phyloP scores from a whole-genome alignment of 2,113 vertebrate species.

The Lutjanus erythropterus region DNA sequence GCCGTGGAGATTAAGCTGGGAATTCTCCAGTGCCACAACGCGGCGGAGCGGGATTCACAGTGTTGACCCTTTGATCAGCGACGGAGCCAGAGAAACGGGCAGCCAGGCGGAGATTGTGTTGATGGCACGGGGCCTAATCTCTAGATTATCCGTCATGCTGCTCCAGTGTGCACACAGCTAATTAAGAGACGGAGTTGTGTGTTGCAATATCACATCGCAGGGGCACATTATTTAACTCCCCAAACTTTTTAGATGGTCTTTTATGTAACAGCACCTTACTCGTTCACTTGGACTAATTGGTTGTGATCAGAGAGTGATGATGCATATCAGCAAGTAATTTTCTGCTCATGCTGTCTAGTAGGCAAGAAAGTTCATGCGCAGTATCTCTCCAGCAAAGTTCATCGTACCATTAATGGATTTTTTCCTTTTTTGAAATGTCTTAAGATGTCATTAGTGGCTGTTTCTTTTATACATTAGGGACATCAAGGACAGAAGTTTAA shows the following conservation, averaged over 20 bases:
- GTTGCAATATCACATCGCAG: constrained; percentile 43
- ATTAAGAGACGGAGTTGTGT: constrained; percentile 65
- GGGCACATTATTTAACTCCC: constrained; percentile 38
- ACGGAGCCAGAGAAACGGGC: constrained; percentile 41
- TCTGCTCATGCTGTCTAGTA: constrained; percentile 17
- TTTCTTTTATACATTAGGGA: background rate
- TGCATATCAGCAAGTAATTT: constrained; percentile 39
- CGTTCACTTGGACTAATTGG: constrained; percentile 50
- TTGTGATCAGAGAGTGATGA: constrained; percentile 51
- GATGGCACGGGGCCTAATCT: constrained; percentile 74
- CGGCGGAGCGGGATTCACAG: constrained; percentile 45
- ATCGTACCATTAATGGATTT: background rate
- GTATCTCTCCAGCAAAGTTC: background rate
- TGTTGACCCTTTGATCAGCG: constrained; percentile 70
- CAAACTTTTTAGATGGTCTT: constrained; percentile 36
- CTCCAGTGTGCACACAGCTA: constrained; percentile 56
- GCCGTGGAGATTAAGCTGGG: constrained; percentile 57
- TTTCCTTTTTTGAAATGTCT: background rate
- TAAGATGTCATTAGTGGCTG: too few relatives aligned
- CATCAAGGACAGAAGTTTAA: background rate
- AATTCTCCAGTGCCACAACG: constrained; percentile 52
- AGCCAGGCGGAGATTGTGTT: constrained; percentile 61
- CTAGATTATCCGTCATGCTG: constrained; percentile 73
- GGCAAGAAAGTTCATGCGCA: constrained; percentile 1
- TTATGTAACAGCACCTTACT: constrained; percentile 39